Evolutionary conservation across 1,140 invertebrate genomes (phyloP), one percentile per base, ranked within the genome.

Genomic region (Diorhabda sublineata): DNA sequence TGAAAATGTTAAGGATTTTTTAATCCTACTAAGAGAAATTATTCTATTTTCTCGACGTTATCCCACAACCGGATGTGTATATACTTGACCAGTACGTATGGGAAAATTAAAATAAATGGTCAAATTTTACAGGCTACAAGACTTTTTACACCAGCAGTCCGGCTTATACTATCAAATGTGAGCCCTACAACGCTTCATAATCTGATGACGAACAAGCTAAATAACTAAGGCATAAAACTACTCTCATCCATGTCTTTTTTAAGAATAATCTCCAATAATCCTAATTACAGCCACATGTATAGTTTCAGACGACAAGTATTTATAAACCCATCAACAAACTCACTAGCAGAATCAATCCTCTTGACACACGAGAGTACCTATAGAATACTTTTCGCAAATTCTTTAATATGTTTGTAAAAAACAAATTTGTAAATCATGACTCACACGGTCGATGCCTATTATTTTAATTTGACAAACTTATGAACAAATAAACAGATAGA

Each of bases 31-130:
- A 42, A 26, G 58, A 60, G 58, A 42, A 60, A 58, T n/a, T 58
- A 58, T 58, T 58, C 26, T 58, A 58, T 58, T 58, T 58, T 7
- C 9, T 63, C 68, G 43, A 61, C 45, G 44, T 59, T 58, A 60
- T 67, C 62, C 56, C 69, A 65, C 60, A 66, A 59, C 45, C 26
- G 9, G 52, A 74, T 74, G 70, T 74, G 73, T 70, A 74, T 74
- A 72, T 74, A 68, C 70, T 58, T 68, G 63, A 66, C 67, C 66
- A 74, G 71, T 73, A 69, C 73, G 69, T 67, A 73, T 59, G 67
- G 42, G 45, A 45, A 5, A 26, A n/a, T 45, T 8, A 45, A 62
- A 62, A n/a, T n/a, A n/a, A n/a, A 43, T 42, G n/a, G 61, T 8
- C 9, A 42, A n/a, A 45, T 44, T 5, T 44, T n/a, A 8, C 5